Evolutionary conservation across 2,113 vertebrate genomes (phyloP), one percentile per base, ranked within the genome.

Genomic region (Microcebus jonahi): DNA sequence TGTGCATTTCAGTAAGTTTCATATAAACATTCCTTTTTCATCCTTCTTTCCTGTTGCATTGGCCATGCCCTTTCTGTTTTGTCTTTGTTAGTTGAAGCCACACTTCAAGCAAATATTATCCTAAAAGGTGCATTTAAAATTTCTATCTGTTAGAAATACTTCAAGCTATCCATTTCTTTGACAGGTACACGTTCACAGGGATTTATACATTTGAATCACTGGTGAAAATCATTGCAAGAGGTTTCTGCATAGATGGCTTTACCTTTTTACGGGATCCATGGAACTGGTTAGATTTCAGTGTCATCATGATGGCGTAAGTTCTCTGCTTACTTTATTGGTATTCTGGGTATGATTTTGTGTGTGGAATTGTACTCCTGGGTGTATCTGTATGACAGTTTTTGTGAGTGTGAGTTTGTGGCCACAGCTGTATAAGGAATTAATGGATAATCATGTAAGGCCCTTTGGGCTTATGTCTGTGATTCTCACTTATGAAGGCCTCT

Each of bases 301-400:
- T 99, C 88, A 99, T 99, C 98, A 99, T 99, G 97, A 99, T 99
- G 99, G 99, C 99, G 99, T 99, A 99, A 99, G 99, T 99, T 95
- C 93, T 0, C 25, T 18, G 25, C 75, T 95, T 92, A 77, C 55
- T 85, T 91, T 80, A 14, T 90, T 86, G 76, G 2, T 55, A 23
- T 91, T 88, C 29, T 75, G 34, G 7, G 48, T 87, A 31, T 68
- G 79, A 23, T 27, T 3, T 20, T 39, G 36, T 73, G 68, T 42
- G 27, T n/a, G 42, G 18, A 76, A 7, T 53, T 81, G 5, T 77
- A 31, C 21, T 53, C 17, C 23, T 68, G 89, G 70, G 53, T 89
- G 42, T 65, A 31, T 82, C 61, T 81, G 71, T 61, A 13, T 77
- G 61, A n/a, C 42, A 55, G 29, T 59, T 31, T 90, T 59, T 63